A percentile compares a stretch with the other conserved stretches of the same genome.
Conservation (phyloP, 2,113 vertebrate genomes). For the Psittacula cyanocephala region DNA sequence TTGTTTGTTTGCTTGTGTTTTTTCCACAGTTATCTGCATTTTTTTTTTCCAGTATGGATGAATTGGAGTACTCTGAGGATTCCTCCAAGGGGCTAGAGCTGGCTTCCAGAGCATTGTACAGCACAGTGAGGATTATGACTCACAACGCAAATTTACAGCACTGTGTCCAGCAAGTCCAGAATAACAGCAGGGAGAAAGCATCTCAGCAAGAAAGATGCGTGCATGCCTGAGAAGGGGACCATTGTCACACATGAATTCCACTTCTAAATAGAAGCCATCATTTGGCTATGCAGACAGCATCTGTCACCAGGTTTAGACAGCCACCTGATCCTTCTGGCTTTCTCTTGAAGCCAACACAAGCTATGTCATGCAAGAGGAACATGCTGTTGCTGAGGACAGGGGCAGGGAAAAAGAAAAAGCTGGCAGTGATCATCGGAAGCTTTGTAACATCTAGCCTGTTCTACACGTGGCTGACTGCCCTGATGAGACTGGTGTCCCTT, state of each 20-base stretch:
- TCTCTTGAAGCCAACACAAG: neutral
- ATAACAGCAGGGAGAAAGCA: neutral
- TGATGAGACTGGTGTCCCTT: neutral
- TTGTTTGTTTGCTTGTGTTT: neutral
- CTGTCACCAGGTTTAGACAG: neutral
- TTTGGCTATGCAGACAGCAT: neutral
- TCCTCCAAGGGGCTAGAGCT: neutral
- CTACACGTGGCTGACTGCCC: accelerated
- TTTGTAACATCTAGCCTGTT: neutral
- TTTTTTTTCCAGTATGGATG: neutral
- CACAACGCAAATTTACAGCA: neutral
- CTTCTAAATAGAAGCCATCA: neutral
- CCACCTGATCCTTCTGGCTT: neutral
- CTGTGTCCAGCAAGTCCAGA: neutral
- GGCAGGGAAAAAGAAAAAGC: neutral
- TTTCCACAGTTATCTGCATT: neutral
- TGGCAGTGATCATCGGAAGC: neutral
- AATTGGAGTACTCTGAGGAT: neutral
- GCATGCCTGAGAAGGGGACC: neutral
- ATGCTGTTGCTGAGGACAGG: neutral
- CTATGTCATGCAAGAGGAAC: neutral
- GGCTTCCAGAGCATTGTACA: neutral
- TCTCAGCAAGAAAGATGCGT: neutral
- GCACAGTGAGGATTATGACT: neutral
- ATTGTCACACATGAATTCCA: accelerated